Conservation (phyloP, 2,797 vertebrate species). For the Morus bassanus region DNA sequence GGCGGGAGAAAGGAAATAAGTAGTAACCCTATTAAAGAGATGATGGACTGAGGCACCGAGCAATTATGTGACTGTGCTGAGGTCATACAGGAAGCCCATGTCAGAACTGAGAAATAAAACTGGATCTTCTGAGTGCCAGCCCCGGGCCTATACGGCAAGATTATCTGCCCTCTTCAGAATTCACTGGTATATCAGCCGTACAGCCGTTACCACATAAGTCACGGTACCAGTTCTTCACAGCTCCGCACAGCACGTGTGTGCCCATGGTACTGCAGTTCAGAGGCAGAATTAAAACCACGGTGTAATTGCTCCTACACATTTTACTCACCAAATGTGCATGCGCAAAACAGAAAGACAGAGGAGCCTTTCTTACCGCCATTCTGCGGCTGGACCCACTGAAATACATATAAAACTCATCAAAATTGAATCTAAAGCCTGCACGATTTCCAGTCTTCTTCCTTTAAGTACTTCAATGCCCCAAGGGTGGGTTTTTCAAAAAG, state of each 20-base stretch:
- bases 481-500: constrained; percentile 48
- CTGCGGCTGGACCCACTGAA: neutral
- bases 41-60: constrained; percentile 40
- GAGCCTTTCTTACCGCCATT: fast-evolving
- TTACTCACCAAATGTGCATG: neutral
- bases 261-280: neutral
- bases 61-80: constrained; percentile 56
- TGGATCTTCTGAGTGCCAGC: neutral
- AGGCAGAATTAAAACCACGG: neutral
- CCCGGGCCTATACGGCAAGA: neutral
- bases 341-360: neutral
- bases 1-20: constrained; percentile 60
- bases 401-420: neutral
- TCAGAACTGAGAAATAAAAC: constrained; percentile 22
- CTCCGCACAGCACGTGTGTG: neutral
- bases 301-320: neutral
- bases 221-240: neutral
- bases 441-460: neutral
- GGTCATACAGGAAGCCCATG: constrained; percentile 54
- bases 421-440: constrained; percentile 40
- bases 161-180: neutral
- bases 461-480: constrained; percentile 6
- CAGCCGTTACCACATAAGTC: neutral
- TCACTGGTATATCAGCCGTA: neutral
- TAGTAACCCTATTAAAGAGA: constrained; percentile 51